Base-by-base conservation (phyloP, 2,888 invertebrate species). In the Zeuzera pyrina region DNA sequence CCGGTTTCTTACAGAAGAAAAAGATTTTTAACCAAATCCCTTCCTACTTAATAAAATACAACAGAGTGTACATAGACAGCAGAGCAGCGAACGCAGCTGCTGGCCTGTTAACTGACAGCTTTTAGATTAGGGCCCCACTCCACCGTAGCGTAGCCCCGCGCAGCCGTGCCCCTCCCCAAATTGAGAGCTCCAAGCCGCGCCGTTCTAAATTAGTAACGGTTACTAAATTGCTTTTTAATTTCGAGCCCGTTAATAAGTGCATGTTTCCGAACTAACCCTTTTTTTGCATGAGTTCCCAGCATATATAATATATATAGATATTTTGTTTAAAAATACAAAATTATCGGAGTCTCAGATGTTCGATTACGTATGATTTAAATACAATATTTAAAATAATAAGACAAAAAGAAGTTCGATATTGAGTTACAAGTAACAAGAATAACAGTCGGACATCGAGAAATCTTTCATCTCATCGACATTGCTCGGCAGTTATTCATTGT, bases 221-320 rank as follows among this genome's bases (percentile, higher is more conserved):
- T 73, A 73, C 71, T 61, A 78, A 83, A 83, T 83, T 73, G 76
- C 71, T 74, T 78, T 81, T 78, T 79, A 79, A 81, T 81, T 79
- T 74, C 66, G 47, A 59, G 55, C 57, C 57, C 56, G 68, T 74
- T 78, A 73, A 73, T 74, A 71, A 66, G 61, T 61, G 59, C 57
- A 55, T 60, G 56, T 62, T 62, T 60, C 54, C 15, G 13, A 38
- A 37, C 39, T 48, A 50, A 48, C 52, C 47, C 37, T 38, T 39
- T 51, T 57, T 60, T 57, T n/a, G n/a, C n/a, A n/a, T n/a, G n/a
- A n/a, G n/a, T n/a, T n/a, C n/a, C n/a, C n/a, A n/a, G n/a, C n/a
- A n/a, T n/a, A n/a, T n/a, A n/a, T n/a, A n/a, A n/a, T n/a, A n/a
- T n/a, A n/a, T n/a, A n/a, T n/a, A n/a, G n/a, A n/a, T n/a, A n/a